Evolutionary conservation across 2,888 invertebrate genomes (phyloP), one percentile per base, ranked within the genome.

Genomic region (Epistrophella euchroma): DNA sequence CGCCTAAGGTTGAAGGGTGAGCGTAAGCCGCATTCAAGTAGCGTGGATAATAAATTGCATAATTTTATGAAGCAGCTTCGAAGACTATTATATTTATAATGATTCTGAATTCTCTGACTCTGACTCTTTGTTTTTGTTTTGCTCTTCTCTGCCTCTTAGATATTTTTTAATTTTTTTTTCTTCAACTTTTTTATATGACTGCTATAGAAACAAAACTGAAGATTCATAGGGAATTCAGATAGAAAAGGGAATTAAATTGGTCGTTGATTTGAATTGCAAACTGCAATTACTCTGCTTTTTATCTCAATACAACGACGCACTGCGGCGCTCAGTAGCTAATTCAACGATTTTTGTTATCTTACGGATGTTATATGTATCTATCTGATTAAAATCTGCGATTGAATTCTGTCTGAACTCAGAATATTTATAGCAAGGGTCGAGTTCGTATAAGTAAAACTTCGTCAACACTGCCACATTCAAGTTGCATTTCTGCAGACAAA

Each of bases 21-120:
- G 19, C 13, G 22, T 66, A 35, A 50, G 64, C 50, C 66, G 13
- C 75, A 75, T 75, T 75, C 80, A 85, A 85, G 80, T 76, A 72
- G 80, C 68, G 80, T 76, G 80, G 71, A 80, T 85, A 80, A 85
- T 76, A 80, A 85, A 85, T 80, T 85, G 80, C 85, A 85, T 85
- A 85, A 80, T 85, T 79, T 76, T 15, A 60, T 66, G 66, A 58
- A 47, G 64, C 43, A 66, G 19, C n/a, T 35, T 32, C 11, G n/a
- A n/a, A 52, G 15, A 25, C 25, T 52, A 13, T n/a, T n/a, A 75
- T 79, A 64, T 58, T n/a, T n/a, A n/a, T n/a, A n/a, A n/a, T n/a
- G n/a, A n/a, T n/a, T 78, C n/a, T 58, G 66, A 75, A 66, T 64
- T 79, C 66, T 71, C 15, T 55, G 40, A 15, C n/a, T 50, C 7